Base-by-base conservation (phyloP, 2,797 vertebrate genomes). In the Brachyrhaphis roseni region DNA sequence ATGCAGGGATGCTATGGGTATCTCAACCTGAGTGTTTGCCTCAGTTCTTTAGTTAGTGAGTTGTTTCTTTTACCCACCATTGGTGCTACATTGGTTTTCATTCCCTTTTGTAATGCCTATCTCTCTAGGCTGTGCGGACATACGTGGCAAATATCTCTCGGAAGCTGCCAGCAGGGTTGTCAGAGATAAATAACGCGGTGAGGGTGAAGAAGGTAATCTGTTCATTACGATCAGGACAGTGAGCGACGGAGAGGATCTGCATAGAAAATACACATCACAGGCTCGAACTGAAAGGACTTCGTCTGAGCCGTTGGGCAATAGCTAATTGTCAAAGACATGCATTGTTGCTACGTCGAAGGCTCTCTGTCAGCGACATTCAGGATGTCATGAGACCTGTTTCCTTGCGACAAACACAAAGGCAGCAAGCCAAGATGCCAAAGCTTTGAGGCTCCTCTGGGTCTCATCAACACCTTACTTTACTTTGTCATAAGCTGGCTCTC, bases 231-330 rank as follows among this genome's bases (percentile, higher is more conserved):
- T 89, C 3, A 46, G 87, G 87, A 82, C 77, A 80, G 81, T 72
- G 49, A 88, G 82, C 78, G 28, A 86, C 85, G 86, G 86, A 92
- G 90, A 87, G 83, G 83, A 82, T 83, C 76, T 85, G 85, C 85
- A 73, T 85, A 79, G 81, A 92, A 93, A 47, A 91, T 88, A 88
- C 87, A 88, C 88, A 91, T 95, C 91, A 93, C 87, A 93, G 91
- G 82, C 85, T 90, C 76, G 79, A 91, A 95, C 92, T 92, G 78
- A 93, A 95, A 94, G 91, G 84, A 91, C 94, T 94, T 91, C 81
- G 87, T 88, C 72, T 23, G 81, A 90, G 86, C 87, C 87, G 87
- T 88, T 88, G 92, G 85, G 87, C 86, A 83, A 91, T 86, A 79
- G 85, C 90, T 86, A 85, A 81, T 90, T 89, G 91, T 90, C 82